Conservation (phyloP, 2,113 vertebrate genomes). For the Colistium nudipinnis region DNA sequence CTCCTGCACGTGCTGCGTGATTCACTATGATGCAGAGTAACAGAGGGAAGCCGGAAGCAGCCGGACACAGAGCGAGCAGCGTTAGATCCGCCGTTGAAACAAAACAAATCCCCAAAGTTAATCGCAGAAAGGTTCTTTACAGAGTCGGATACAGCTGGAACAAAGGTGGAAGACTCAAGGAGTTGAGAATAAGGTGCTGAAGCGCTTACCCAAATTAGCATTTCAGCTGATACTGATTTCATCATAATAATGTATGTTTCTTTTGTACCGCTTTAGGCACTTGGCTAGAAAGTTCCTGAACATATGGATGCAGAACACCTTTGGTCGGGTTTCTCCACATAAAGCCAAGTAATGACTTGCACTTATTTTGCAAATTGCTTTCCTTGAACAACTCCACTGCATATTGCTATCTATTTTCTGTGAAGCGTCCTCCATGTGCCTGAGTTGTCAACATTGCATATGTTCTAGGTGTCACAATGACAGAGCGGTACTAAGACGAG, state of each 20-base stretch:
- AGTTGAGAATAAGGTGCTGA: constrained; percentile 82
- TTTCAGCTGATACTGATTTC: background rate
- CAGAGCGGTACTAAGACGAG: constrained; percentile 73
- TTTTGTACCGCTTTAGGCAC: constrained; percentile 74
- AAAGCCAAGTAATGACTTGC: constrained; percentile 83
- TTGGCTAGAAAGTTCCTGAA: constrained; percentile 89
- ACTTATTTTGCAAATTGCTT: background rate
- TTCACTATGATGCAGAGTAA: constrained; percentile 45
- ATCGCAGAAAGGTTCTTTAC: constrained; percentile 40
- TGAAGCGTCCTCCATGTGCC: background rate
- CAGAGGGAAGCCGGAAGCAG: background rate
- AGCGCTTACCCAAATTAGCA: background rate
- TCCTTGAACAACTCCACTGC: no score
- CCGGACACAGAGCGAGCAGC: background rate
- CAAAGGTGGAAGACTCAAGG: constrained; percentile 82
- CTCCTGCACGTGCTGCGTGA: background rate
- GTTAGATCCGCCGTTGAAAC: constrained; percentile 10
- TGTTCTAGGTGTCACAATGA: constrained; percentile 79
- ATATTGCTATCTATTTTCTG: background rate
- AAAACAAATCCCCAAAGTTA: constrained; percentile 35
- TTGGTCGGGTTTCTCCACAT: constrained; percentile 87
- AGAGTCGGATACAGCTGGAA: constrained; percentile 73
- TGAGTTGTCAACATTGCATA: background rate
- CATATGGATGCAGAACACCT: constrained; percentile 88
- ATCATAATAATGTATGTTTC: background rate